These are phyloP conservation scores for Odontamblyopus lacepedii DNA, from an alignment of 2,797 vertebrate genomes.

Conservation along the genomic window DNA sequence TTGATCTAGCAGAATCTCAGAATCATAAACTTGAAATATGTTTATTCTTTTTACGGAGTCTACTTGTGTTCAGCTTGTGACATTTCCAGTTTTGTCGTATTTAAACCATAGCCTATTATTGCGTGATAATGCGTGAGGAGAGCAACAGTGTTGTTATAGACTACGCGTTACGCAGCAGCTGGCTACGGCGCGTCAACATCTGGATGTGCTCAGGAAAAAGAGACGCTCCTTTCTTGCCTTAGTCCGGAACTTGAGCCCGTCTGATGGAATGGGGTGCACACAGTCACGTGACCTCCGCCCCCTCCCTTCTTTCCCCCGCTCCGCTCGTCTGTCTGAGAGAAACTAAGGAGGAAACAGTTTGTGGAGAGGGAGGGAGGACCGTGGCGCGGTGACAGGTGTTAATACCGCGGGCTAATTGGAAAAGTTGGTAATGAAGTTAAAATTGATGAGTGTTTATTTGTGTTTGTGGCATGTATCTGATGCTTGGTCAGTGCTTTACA, in stretches of 20 bases:
- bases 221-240: slow-evolving; percentile 65
- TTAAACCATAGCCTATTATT: background rate
- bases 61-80: slow-evolving; percentile 51
- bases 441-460: slow-evolving; percentile 1
- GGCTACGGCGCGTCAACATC: slow-evolving; percentile 52
- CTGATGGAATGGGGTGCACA: slow-evolving; percentile 85
- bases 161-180: slow-evolving; percentile 31
- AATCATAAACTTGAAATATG: slow-evolving; percentile 36
- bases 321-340: slow-evolving; percentile 48
- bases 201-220: slow-evolving; percentile 64
- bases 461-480: slow-evolving; percentile 1
- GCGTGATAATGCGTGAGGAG: slow-evolving; percentile 41
- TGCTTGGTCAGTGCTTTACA: slow-evolving; percentile 1
- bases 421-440: slow-evolving; percentile 5
- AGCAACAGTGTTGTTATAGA: slow-evolving; percentile 59
- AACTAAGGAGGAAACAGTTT: slow-evolving; percentile 71
- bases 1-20: slow-evolving; percentile 46
- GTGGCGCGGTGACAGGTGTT: slow-evolving; percentile 17
- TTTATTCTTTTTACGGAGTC: slow-evolving; percentile 40
- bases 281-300: slow-evolving; percentile 81
- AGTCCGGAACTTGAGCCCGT: slow-evolving; percentile 74
- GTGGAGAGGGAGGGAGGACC: slow-evolving; percentile 19
- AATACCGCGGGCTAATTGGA: slow-evolving; percentile 11
- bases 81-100: background rate
- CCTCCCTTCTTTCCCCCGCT: slow-evolving; percentile 21